Evolutionary conservation across 2,888 invertebrate species (phyloP).

Genomic region (Schizaphis graminum): DNA sequence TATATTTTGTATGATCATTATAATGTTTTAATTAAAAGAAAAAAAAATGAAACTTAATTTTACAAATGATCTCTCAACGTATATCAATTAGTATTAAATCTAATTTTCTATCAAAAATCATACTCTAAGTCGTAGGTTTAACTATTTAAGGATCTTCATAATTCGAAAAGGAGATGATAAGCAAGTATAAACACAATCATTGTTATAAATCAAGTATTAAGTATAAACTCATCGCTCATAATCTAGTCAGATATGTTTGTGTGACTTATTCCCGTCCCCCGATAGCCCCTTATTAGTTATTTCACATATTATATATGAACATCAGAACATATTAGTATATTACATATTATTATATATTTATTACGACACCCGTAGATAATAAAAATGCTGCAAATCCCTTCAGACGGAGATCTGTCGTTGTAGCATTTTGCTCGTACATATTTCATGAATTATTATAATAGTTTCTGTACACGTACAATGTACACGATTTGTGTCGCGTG

Average conservation of each 20-base stretch:
- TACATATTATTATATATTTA: not conserved
- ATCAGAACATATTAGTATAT: too few species aligned
- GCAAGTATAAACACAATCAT: not conserved
- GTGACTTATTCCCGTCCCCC: not conserved
- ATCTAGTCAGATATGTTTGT: not conserved
- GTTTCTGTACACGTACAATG: not conserved
- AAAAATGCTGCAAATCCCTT: not conserved
- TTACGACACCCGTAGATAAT: not conserved
- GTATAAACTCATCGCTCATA: not conserved
- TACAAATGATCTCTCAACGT: not conserved
- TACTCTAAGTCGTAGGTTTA: not conserved
- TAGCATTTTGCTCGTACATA: not conserved
- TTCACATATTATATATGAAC: too few species aligned
- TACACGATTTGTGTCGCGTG: not conserved
- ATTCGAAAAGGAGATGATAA: too few species aligned
- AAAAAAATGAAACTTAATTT: not conserved
- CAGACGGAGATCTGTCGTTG: not conserved
- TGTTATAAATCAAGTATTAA: too few species aligned
- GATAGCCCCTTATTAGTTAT: not conserved
- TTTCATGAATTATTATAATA: not conserved
- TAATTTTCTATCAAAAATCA: not conserved
- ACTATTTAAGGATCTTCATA: not conserved
- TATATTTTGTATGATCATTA: too few species aligned
- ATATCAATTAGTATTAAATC: not conserved
- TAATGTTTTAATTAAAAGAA: not conserved